Evolutionary conservation across 2,113 vertebrate species (phyloP).

Genomic region (Recurvirostra avosetta): DNA sequence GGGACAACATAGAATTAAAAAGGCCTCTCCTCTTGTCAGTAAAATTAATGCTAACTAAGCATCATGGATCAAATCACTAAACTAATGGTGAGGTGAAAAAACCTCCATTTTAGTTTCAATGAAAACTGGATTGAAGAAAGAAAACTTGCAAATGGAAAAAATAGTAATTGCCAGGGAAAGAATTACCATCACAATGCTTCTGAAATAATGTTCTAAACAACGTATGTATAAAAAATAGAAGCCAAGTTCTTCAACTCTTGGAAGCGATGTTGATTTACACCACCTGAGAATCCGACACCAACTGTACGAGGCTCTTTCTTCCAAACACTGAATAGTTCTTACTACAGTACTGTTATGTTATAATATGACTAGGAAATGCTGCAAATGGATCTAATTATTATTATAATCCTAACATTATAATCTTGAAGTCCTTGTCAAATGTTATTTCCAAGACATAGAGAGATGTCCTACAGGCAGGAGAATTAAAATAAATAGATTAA

Average conservation of each 20-base stretch:
- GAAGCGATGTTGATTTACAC: background rate
- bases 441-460: conserved; percentile 67
- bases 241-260: background rate
- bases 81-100: background rate
- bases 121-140: background rate
- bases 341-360: conserved; percentile 25
- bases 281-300: background rate
- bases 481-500: conserved; percentile 77
- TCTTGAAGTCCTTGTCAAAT: conserved; percentile 65
- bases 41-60: background rate
- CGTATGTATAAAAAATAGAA: background rate
- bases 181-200: background rate
- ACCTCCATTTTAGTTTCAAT: background rate
- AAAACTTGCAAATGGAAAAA: background rate
- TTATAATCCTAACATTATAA: conserved; percentile 62
- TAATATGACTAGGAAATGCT: conserved; percentile 68
- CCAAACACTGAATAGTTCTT: conserved; percentile 21
- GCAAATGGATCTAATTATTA: conserved; percentile 68
- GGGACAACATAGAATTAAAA: background rate
- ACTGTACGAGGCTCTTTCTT: background rate
- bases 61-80: background rate
- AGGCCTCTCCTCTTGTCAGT: background rate
- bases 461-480: conserved; percentile 68
- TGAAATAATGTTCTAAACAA: background rate
- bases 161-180: background rate